phyloP scores from a whole-genome alignment of 2,888 invertebrate species.

The Callosobruchus maculatus region DNA sequence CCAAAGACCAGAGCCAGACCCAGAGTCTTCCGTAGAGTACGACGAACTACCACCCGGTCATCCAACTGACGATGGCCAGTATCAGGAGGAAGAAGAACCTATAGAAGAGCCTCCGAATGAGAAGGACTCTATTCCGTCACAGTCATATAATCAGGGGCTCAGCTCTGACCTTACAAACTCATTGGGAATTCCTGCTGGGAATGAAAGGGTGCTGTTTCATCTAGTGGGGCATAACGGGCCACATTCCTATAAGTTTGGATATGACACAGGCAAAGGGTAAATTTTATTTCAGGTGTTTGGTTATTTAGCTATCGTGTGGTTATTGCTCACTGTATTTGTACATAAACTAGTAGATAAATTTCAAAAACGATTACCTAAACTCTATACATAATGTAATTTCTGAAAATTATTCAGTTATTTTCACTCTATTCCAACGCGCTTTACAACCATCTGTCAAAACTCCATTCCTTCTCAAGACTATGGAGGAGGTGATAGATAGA shows the following conservation, averaged over 20 bases:
- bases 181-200: constrained; percentile 35
- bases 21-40: background rate
- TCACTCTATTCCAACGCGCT: too few relatives aligned
- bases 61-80: background rate
- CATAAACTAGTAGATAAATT: too few relatives aligned
- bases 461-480: too few relatives aligned
- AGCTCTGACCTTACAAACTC: constrained; percentile 35
- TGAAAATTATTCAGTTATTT: too few relatives aligned
- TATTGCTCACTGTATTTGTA: too few relatives aligned
- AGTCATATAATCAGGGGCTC: constrained; percentile 26
- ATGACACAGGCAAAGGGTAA: constrained; percentile 81
- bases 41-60: background rate
- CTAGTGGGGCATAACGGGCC: constrained; percentile 81
- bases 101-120: background rate
- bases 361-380: too few relatives aligned
- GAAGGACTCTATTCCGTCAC: background rate
- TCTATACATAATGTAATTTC: too few relatives aligned
- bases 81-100: constrained; percentile 1
- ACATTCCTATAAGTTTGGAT: constrained; percentile 79
- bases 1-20: background rate
- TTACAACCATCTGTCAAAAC: too few relatives aligned
- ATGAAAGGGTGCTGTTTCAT: constrained; percentile 68
- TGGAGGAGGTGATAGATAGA: too few relatives aligned
- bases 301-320: too few relatives aligned
- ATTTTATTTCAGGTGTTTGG: constrained; percentile 5